Evolutionary conservation across 2,113 vertebrate species (phyloP).

Genomic region (Thermophis baileyi): DNA sequence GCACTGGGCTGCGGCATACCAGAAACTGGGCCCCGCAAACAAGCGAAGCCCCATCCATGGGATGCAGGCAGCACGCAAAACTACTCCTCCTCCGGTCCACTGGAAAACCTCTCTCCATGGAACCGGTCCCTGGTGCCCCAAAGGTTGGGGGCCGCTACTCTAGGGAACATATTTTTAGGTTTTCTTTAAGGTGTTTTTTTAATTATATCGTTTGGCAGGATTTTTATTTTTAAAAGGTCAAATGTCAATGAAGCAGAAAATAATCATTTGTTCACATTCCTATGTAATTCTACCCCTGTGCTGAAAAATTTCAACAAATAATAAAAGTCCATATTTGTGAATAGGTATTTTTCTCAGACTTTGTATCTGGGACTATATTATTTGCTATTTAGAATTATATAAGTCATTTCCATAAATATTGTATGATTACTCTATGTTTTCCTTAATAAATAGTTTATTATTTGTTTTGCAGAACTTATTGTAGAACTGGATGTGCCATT

Average conservation of each 20-base stretch:
- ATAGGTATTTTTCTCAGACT: not conserved
- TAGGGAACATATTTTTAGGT: not conserved
- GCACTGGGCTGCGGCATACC: no score
- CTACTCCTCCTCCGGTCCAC: no score
- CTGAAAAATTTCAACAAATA: not conserved
- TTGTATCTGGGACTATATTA: not conserved
- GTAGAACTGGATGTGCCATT: not conserved
- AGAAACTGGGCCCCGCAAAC: no score
- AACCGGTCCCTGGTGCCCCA: no score
- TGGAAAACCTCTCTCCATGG: no score
- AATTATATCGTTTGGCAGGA: not conserved
- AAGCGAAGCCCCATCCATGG: no score
- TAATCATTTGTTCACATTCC: not conserved
- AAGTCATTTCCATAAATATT: not conserved
- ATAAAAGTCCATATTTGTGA: not conserved
- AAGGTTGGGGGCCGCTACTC: not conserved
- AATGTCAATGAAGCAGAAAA: not conserved
- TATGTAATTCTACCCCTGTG: not conserved
- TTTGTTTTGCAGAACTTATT: not conserved
- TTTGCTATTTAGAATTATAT: not conserved
- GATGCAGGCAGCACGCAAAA: no score
- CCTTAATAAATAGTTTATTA: not conserved
- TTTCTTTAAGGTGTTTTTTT: not conserved
- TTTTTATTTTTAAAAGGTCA: not conserved
- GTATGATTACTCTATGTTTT: not conserved